Base-by-base conservation (phyloP, 2,888 invertebrate genomes). In the Aporophyla lueneburgensis region DNA sequence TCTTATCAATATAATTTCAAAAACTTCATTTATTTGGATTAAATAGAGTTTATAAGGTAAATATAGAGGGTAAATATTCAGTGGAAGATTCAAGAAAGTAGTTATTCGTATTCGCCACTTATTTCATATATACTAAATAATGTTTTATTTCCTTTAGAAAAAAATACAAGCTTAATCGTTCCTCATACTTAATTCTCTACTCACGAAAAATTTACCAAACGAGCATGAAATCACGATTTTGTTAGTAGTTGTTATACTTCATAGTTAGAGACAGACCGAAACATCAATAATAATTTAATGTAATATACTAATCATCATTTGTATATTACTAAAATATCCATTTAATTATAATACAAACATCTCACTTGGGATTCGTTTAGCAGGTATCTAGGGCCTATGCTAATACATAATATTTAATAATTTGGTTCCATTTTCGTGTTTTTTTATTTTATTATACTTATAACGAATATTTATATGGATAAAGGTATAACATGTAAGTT, bases 311-410 rank as follows among this genome's bases (percentile, higher is more conserved):
- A 33, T 90, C 84, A 89, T 90, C 33, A 81, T 68, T 81, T 89
- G 80, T 89, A 88, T 89, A 89, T 81, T 89, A 91, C 90, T 93
- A 92, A 92, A 90, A 92, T 93, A 92, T 92, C 80, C 83, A 88
- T 92, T 89, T 89, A 90, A 89, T 86, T 80, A 86, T 85, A 83
- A 85, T 91, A 90, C 79, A 93, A 92, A 93, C 91, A 93, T 94
- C 94, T 94, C 93, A 94, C 94, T 94, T 93, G 91, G 93, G 94
- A 91, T 91, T 93, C 88, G 85, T 86, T 90, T 87, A 85, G 90
- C 89, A 87, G 89, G 90, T 92, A 89, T 88, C 90, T 92, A 92
- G 89, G 86, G 87, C 87, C 89, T 91, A 90, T 86, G 79, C 88
- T 90, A 89, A 78, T 83, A 82, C 72, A 80, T 87, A 74, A 80